Evolutionary conservation across 1,140 invertebrate species (phyloP).

Genomic region (Amyelois transitella): DNA sequence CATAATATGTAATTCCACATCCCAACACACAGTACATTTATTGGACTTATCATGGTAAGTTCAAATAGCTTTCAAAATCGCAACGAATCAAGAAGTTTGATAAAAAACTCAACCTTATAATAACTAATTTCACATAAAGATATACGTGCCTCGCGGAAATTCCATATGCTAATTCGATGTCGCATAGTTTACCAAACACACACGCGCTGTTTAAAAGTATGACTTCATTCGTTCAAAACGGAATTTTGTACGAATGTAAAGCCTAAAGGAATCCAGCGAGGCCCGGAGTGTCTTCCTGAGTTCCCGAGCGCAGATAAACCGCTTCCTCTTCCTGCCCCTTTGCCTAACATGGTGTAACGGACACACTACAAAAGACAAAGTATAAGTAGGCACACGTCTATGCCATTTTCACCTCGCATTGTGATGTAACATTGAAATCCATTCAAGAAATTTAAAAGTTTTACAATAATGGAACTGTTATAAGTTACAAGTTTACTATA

Average conservation of each 20-base stretch:
- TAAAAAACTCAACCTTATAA: too few relatives aligned
- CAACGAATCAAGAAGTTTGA: too few relatives aligned
- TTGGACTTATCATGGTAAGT: too few relatives aligned
- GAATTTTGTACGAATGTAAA: conserved; percentile 21
- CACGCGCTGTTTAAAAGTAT: not conserved
- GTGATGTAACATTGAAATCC: not conserved
- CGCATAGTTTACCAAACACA: too few relatives aligned
- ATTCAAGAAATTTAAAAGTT: too few relatives aligned
- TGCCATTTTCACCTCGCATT: conserved; percentile 24
- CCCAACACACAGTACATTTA: too few relatives aligned
- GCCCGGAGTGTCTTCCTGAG: conserved; percentile 51
- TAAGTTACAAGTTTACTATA: too few relatives aligned
- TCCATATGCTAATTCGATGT: not conserved
- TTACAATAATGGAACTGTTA: too few relatives aligned
- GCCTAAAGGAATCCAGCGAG: conserved; percentile 45
- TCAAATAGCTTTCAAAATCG: too few relatives aligned
- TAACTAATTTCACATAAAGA: not conserved
- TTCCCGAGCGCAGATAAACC: conserved; percentile 68
- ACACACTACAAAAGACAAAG: conserved; percentile 46
- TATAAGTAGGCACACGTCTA: conserved; percentile 21
- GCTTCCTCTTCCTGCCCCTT: conserved; percentile 63
- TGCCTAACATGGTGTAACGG: conserved; percentile 50
- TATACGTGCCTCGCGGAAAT: not conserved
- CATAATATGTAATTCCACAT: too few relatives aligned
- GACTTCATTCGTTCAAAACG: not conserved